Conservation (phyloP, 2,797 vertebrate genomes). For the Mustela erminea region DNA sequence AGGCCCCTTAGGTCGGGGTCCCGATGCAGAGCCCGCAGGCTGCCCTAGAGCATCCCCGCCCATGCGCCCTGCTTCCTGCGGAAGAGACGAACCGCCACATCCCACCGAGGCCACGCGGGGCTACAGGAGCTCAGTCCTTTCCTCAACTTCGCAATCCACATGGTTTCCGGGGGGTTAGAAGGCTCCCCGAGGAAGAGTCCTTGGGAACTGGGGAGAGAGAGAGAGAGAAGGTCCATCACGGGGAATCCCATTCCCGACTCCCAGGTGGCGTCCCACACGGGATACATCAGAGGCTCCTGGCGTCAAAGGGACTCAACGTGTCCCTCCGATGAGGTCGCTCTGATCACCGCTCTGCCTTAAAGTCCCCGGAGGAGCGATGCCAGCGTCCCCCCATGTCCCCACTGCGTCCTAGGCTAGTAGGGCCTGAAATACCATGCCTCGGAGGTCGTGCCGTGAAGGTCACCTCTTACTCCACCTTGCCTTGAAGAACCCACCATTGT, state of each 20-base stretch:
- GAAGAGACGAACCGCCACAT: accelerated
- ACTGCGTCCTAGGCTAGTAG: too few relatives aligned
- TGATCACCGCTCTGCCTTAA: background rate
- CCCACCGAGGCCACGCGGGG: too few relatives aligned
- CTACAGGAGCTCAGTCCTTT: background rate
- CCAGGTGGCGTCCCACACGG: background rate
- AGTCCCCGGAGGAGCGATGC: too few relatives aligned
- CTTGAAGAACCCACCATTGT: background rate
- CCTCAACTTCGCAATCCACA: background rate
- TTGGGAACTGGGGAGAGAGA: background rate
- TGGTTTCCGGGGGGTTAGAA: background rate
- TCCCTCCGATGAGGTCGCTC: accelerated
- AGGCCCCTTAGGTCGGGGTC: background rate
- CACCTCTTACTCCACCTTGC: background rate
- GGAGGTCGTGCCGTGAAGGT: too few relatives aligned
- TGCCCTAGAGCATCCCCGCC: too few relatives aligned
- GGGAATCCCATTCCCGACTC: background rate
- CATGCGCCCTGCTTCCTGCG: background rate
- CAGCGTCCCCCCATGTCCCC: too few relatives aligned
- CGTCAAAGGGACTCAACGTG: background rate
- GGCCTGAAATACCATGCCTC: too few relatives aligned
- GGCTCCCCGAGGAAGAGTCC: background rate
- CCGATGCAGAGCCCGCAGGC: too few relatives aligned
- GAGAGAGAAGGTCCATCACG: background rate
- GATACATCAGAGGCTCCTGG: too few relatives aligned